A percentile compares a stretch with the other conserved stretches of the same genome.
Evolutionary conservation across 2,113 vertebrate genomes (phyloP).

Genomic region (Sphaerodactylus townsendi): DNA sequence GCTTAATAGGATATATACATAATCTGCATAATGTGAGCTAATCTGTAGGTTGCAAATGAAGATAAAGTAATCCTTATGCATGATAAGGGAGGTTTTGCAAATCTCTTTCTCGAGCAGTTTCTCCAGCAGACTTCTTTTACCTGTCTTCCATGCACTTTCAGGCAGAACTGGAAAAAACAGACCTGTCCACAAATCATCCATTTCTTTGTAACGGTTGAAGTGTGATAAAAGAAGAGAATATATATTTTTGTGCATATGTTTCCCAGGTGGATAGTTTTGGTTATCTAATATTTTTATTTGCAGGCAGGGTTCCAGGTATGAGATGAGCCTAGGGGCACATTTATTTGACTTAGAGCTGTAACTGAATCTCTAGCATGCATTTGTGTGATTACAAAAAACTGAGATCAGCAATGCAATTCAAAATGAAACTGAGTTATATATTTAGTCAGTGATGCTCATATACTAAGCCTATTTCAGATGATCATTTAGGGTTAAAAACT

Average conservation of each 20-base stretch:
- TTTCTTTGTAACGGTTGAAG: slow-evolving; percentile 9
- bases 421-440: background rate
- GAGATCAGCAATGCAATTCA: background rate
- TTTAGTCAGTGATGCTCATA: background rate
- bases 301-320: background rate
- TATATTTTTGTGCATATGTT: background rate
- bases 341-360: background rate
- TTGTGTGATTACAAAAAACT: slow-evolving; percentile 3
- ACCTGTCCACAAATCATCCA: background rate
- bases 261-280: slow-evolving; percentile 12
- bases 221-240: background rate
- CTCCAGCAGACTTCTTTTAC: background rate
- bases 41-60: background rate
- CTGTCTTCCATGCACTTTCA: slow-evolving; percentile 13
- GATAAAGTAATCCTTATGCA: background rate
- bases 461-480: background rate
- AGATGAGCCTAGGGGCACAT: background rate
- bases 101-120: background rate
- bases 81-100: background rate
- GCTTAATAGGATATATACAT: background rate
- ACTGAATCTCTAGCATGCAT: background rate
- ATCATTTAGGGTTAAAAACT: background rate
- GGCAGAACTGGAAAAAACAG: background rate
- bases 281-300: slow-evolving; percentile 8
- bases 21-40: background rate